A percentile compares a stretch with the other conserved stretches of the same genome.
These are phyloP conservation scores for Seriola dumerili DNA, from an alignment of 2,113 vertebrate genomes.

Conservation along the genomic window DNA sequence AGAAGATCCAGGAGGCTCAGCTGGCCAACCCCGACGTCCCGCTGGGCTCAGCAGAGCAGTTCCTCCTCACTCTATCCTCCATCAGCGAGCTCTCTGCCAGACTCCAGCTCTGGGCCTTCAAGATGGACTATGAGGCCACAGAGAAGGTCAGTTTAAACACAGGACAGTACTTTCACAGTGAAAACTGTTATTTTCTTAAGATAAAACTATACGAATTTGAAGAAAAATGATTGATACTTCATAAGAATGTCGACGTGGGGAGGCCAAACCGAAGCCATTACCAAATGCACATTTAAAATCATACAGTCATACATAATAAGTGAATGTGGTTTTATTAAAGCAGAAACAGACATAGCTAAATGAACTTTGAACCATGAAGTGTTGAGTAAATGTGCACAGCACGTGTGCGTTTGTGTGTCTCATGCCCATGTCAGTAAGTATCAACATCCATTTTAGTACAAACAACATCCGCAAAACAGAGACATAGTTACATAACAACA, in stretches of 20 bases:
- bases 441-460: constrained; percentile 56
- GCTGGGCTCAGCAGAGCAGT: constrained; percentile 94
- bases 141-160: constrained; percentile 88
- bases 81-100: constrained; percentile 94
- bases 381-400: constrained; percentile 58
- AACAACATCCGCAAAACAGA: constrained; percentile 72
- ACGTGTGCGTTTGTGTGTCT: constrained; percentile 54
- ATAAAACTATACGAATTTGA: not conserved
- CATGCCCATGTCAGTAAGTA: constrained; percentile 26
- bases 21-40: constrained; percentile 92
- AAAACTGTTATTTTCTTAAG: no score
- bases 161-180: not conserved
- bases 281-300: constrained; percentile 2
- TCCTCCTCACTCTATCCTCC: constrained; percentile 96
- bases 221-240: not conserved
- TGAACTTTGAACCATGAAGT: constrained; percentile 19
- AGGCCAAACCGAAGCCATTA: not conserved
- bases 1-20: constrained; percentile 97
- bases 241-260: not conserved
- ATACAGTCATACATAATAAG: not conserved
- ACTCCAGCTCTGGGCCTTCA: constrained; percentile 98
- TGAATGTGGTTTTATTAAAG: constrained; percentile 26
- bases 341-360: constrained; percentile 34
- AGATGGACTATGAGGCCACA: constrained; percentile 95
- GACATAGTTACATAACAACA: constrained; percentile 60